Conservation (phyloP, 2,797 vertebrate species). For the Semotilus atromaculatus region DNA sequence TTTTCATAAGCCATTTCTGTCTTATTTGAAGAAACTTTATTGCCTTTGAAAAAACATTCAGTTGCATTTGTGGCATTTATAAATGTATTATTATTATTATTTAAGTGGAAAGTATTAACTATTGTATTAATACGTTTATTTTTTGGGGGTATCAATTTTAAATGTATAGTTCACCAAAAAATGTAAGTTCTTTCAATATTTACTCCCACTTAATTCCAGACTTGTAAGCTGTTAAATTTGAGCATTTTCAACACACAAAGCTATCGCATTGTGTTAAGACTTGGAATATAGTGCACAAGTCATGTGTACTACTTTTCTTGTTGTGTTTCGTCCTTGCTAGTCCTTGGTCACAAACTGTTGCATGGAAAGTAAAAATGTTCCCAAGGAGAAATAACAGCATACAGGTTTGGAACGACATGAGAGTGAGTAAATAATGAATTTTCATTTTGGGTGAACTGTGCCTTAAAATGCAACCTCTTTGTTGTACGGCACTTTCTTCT, state of each 20-base stretch:
- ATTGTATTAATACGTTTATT: not conserved
- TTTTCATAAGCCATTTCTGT: not conserved
- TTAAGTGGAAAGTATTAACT: not conserved
- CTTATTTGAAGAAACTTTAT: not conserved
- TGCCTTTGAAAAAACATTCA: not conserved
- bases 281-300: not conserved
- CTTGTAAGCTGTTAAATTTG: not conserved
- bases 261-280: not conserved
- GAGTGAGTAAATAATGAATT: slow-evolving; percentile 35
- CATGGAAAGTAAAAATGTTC: not conserved
- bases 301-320: not conserved
- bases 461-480: slow-evolving; percentile 36
- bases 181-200: not conserved
- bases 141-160: not conserved
- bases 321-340: not conserved
- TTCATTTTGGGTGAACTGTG: slow-evolving; percentile 16
- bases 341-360: not conserved
- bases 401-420: not conserved
- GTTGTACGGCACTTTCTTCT: slow-evolving; percentile 29
- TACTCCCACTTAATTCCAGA: not conserved
- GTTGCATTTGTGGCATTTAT: not conserved
- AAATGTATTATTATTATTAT: too few relatives aligned
- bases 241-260: not conserved
- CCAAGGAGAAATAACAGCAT: not conserved
- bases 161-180: not conserved